A percentile compares a stretch with the other conserved stretches of the same genome.
These are phyloP conservation scores for Vollenhovia emeryi DNA, from an alignment of 1,140 invertebrate genomes.

Conservation along the genomic window DNA sequence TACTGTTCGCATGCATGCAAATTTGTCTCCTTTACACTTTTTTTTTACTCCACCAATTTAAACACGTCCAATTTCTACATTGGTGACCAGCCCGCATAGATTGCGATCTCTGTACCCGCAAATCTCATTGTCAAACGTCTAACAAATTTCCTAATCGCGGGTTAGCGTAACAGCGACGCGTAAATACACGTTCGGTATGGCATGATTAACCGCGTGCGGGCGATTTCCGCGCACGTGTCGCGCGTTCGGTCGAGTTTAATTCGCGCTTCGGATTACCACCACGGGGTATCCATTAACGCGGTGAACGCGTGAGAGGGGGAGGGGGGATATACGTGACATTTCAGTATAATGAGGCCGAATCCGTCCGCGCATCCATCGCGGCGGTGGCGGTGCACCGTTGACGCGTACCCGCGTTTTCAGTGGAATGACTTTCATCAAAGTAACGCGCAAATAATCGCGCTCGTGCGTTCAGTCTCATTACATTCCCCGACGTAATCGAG, in stretches of 20 bases:
- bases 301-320: conserved; percentile 29
- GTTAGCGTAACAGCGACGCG: conserved; percentile 24
- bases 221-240: conserved; percentile 55
- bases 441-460: conserved; percentile 38
- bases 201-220: conserved; percentile 63
- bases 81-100: background rate
- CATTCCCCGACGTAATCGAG: conserved; percentile 18
- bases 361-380: conserved; percentile 23
- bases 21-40: background rate
- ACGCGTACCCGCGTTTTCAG: background rate
- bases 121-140: background rate
- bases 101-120: background rate
- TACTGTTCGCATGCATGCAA: background rate
- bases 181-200: conserved; percentile 49
- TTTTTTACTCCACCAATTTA: background rate
- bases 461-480: background rate
- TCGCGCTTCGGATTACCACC: conserved; percentile 43
- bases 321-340: conserved; percentile 66
- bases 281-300: conserved; percentile 32
- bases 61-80: background rate
- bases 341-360: conserved; percentile 59
- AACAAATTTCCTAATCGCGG: conserved; percentile 12
- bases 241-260: conserved; percentile 55
- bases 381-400: background rate
- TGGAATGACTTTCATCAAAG: conserved; percentile 39